Base-by-base conservation (phyloP, 2,113 vertebrate species). In the Alethe castanea region DNA sequence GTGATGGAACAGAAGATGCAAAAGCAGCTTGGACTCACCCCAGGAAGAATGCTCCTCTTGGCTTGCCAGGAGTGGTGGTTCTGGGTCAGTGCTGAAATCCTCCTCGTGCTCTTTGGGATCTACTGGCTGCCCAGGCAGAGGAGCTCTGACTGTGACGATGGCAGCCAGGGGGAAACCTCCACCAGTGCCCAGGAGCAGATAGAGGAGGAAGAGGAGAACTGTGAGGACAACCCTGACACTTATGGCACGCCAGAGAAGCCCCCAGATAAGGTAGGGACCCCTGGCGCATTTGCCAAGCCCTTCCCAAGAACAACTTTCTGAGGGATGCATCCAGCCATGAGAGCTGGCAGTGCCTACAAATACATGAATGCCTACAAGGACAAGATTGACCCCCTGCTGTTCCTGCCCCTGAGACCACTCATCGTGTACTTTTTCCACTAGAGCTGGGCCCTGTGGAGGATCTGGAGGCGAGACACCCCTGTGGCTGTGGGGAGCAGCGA, bases 201-300 rank as follows among this genome's bases (percentile, higher is more conserved):
- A 13, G 35, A 45, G 26, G 13, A 50, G 38, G 11, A 86, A 26
- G 7, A 86, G 45, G 5, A 85, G 33, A 15, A 28, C 14, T 5
- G 2, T 11, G 8, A 86, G 38, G 56, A 54, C 14, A n/a, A 70
- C 17, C 48, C 56, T 3, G 15, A 48, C 35, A 24, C 42, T 57
- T 3, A 10, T 3, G 35, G 62, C 8, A 7, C 3, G 1, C 16
- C 40, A n/a, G 65, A 79, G 56, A 79, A 62, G 56, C 16, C 48
- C 19, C 29, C 3, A 0, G 14, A 31, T 18, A 71, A 79, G 74
- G 84, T 62, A 79, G 16, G n/a, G 6, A 47, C 19, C 8, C 28
- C 19, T 47, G 19, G 8, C 0, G 0, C 12, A 2, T 29, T 24
- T 79, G 10, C 40, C 56, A 54, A 78, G 12, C n/a, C 19, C 28